Evolutionary conservation across 2,113 vertebrate species (phyloP).

Genomic region (Quiscalus mexicanus): DNA sequence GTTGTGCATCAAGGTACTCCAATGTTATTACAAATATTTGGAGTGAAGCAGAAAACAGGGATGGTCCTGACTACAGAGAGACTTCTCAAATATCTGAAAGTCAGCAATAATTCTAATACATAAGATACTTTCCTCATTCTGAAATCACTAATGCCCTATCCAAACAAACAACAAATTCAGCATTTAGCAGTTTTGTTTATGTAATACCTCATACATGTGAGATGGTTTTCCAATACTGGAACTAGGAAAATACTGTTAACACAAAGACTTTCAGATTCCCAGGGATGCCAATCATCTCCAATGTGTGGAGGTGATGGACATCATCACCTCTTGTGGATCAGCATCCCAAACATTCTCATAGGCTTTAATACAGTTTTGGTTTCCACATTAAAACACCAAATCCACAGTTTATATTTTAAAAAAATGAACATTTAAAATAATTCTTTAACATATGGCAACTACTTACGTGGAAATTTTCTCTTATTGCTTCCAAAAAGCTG

Average conservation of each 20-base stretch:
- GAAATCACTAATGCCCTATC: slow-evolving; percentile 1
- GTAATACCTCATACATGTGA: background rate
- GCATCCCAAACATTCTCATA: background rate
- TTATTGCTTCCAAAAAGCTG: slow-evolving; percentile 57
- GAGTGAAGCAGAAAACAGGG: slow-evolving; percentile 19
- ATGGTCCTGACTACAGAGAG: background rate
- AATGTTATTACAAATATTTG: background rate
- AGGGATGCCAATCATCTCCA: background rate
- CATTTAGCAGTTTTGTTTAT: slow-evolving; percentile 4
- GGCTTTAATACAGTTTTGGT: background rate
- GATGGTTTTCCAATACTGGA: background rate
- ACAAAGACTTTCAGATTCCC: background rate
- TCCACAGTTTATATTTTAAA: background rate
- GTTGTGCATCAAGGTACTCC: background rate
- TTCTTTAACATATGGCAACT: slow-evolving; percentile 24
- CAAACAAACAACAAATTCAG: background rate
- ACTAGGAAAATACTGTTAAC: background rate
- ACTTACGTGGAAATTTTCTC: background rate
- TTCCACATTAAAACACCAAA: slow-evolving; percentile 44
- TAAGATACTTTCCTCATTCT: background rate
- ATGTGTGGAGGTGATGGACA: background rate
- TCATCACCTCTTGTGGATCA: background rate
- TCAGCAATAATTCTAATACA: background rate
- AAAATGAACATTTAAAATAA: slow-evolving; percentile 24
- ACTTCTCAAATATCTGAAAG: background rate